A percentile compares a stretch with the other conserved stretches of the same genome.
These are phyloP conservation scores for Eupithecia tripunctaria DNA, from an alignment of 2,888 invertebrate genomes.

Conservation along the genomic window DNA sequence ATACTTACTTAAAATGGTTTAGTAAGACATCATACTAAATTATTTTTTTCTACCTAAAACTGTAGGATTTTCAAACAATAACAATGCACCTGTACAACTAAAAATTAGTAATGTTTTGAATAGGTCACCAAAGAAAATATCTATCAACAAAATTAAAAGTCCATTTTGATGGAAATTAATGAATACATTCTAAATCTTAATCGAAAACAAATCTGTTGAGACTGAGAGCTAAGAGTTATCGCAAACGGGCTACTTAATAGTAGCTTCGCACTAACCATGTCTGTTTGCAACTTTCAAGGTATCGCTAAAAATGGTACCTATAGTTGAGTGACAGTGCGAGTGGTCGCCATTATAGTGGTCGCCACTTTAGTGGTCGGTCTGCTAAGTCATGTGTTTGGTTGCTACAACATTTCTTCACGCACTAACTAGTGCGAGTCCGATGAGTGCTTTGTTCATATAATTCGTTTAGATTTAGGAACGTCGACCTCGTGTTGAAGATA, in stretches of 20 bases:
- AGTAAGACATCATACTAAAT: too few relatives aligned
- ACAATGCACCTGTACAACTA: neutral
- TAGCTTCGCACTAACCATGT: neutral
- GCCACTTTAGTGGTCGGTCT: neutral
- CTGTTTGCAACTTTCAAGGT: neutral
- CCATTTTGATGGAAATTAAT: too few relatives aligned
- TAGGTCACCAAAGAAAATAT: too few relatives aligned
- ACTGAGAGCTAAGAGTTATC: neutral
- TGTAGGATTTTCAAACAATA: neutral
- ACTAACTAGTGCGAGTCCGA: constrained; percentile 42
- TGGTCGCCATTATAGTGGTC: neutral
- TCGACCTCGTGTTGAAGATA: constrained; percentile 60
- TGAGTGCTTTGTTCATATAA: constrained; percentile 41
- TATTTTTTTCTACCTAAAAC: neutral
- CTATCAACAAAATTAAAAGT: too few relatives aligned
- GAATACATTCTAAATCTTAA: neutral
- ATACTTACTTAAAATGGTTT: too few relatives aligned
- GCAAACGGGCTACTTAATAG: neutral
- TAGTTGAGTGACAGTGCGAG: neutral
- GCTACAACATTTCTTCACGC: constrained; percentile 33
- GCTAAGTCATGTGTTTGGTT: neutral
- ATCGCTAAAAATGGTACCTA: neutral
- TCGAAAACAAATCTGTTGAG: neutral
- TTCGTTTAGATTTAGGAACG: constrained; percentile 50
- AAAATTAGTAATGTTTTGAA: neutral